Evolutionary conservation across 1,140 invertebrate species (phyloP).

Genomic region (Drosophila nasuta): DNA sequence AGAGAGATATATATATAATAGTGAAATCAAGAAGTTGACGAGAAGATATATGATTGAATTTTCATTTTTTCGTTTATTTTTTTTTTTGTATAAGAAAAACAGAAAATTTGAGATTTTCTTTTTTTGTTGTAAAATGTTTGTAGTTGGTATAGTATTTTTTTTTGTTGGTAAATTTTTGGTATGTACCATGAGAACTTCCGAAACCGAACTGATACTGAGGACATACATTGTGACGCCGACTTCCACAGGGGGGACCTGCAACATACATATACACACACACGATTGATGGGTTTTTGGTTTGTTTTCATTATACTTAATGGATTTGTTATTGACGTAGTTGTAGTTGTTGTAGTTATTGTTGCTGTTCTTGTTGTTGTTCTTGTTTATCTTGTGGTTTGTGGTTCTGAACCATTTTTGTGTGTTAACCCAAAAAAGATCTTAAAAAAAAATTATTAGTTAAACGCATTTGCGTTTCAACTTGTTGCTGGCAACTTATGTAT

Average conservation of each 20-base stretch:
- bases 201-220: slow-evolving; percentile 98
- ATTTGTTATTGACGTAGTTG: slow-evolving; percentile 44
- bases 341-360: slow-evolving; percentile 37
- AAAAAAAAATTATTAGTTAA: slow-evolving; percentile 11
- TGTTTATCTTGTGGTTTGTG: slow-evolving; percentile 28
- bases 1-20: slow-evolving; percentile 49
- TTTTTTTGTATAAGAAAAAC: slow-evolving; percentile 36
- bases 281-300: slow-evolving; percentile 66
- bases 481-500: slow-evolving; percentile 13
- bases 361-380: slow-evolving; percentile 31
- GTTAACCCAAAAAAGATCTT: slow-evolving; percentile 60
- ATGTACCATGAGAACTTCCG: slow-evolving; percentile 98
- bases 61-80: slow-evolving; percentile 47
- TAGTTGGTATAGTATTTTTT: slow-evolving; percentile 42
- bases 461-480: slow-evolving; percentile 28
- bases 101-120: slow-evolving; percentile 43
- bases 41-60: slow-evolving; percentile 62
- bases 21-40: slow-evolving; percentile 70
- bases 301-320: slow-evolving; percentile 32
- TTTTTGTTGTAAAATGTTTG: slow-evolving; percentile 44
- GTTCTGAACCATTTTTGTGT: slow-evolving; percentile 12
- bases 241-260: slow-evolving; percentile 97
- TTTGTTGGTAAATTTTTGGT: slow-evolving; percentile 40
- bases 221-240: slow-evolving; percentile 99
- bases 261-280: slow-evolving; percentile 86